A percentile compares a stretch with the other conserved stretches of the same genome.
These are phyloP conservation scores for Microctonus aethiopoides DNA, from an alignment of 2,888 invertebrate species.

Conservation along the genomic window DNA sequence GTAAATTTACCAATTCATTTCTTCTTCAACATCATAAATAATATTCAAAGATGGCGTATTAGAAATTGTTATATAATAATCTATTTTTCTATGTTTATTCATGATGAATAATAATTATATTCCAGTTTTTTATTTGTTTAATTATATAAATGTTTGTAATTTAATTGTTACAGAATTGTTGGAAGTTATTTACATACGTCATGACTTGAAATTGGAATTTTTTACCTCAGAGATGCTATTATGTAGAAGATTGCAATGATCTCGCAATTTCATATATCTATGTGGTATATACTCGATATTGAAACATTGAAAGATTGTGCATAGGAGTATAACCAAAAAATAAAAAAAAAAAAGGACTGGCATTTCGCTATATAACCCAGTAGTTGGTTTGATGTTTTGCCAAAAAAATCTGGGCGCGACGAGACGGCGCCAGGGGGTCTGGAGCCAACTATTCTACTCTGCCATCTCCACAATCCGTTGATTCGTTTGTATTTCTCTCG, in stretches of 20 bases:
- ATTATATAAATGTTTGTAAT: too few species aligned
- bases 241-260: too few species aligned
- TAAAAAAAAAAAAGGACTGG: slow-evolving; percentile 14
- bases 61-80: too few species aligned
- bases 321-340: slow-evolving; percentile 39
- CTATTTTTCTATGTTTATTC: too few species aligned
- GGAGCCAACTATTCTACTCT: slow-evolving; percentile 52
- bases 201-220: too few species aligned
- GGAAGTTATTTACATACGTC: not conserved
- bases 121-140: too few species aligned
- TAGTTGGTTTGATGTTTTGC: slow-evolving; percentile 59
- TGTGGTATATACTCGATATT: not conserved
- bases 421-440: slow-evolving; percentile 65
- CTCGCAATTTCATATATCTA: not conserved
- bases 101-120: too few species aligned
- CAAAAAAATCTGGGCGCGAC: slow-evolving; percentile 60
- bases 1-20: too few species aligned
- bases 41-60: too few species aligned
- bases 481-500: slow-evolving; percentile 9
- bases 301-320: slow-evolving; percentile 45
- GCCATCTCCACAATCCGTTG: not conserved
- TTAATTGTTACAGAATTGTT: too few species aligned
- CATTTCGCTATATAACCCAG: slow-evolving; percentile 46
- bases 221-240: too few species aligned
- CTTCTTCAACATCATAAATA: too few species aligned